Base-by-base conservation (phyloP, 2,888 invertebrate species). In the Athalia cordata region DNA sequence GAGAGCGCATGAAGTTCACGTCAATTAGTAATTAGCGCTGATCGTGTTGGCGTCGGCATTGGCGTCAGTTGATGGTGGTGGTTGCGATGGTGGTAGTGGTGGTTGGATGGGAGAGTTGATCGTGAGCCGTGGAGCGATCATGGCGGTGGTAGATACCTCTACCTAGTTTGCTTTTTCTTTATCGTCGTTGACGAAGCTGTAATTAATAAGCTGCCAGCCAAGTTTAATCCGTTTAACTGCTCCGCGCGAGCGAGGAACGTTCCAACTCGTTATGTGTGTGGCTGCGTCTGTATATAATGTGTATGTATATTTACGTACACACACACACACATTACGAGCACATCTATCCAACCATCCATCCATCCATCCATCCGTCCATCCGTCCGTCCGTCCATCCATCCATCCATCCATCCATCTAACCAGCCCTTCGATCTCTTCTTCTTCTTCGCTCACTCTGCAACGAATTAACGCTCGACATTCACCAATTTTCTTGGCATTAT, bases 191-290 rank as follows among this genome's bases (percentile, higher is more conserved):
- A 82, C 82, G 81, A 83, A 81, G 82, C 84, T 78, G 83, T 85
- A 85, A 84, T 85, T 87, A 86, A 85, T 84, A 82, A 84, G 76
- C 84, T 82, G 84, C 78, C 78, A 81, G 81, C 79, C 80, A 78
- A 83, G 82, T 82, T 83, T 83, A 82, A 82, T 83, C 81, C 82
- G 78, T 79, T 83, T 83, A 83, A 81, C 81, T 81, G 79, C 29
- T 29, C 29, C 29, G 29, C 29, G 79, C 81, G 78, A 72, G 79
- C 81, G 79, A 80, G 29, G 29, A 29, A 77, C 77, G 80, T 79
- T 81, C 79, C 79, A 82, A 83, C 82, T 81, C 81, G 77, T 77
- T 80, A 59, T 68, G 29, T 29, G 29, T 29, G 29, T 29, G 0
- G n/a, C 29, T 29, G 1, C 0, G 29, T 29, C 29, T 29, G 29